Base-by-base conservation (phyloP, 2,113 vertebrate species). In the Dromiciops gliroides region DNA sequence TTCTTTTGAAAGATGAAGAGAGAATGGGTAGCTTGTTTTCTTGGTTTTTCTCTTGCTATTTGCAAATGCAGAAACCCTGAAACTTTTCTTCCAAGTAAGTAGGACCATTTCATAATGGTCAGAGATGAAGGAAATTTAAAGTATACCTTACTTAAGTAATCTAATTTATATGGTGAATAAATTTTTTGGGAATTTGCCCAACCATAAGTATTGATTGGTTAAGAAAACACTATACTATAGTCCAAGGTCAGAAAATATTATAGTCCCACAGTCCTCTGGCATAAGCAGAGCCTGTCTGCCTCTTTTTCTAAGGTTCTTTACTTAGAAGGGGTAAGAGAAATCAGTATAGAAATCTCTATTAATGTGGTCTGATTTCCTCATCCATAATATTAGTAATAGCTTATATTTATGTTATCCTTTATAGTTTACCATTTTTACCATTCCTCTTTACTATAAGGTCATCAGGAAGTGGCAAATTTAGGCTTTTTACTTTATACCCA, bases 261-360 rank as follows among this genome's bases (percentile, higher is more conserved):
- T 6, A 75, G 37, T 37, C 25, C 53, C 53, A 9, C 26, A 26
- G 8, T 60, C 56, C 56, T 1, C 56, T 60, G 26, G 28, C 28
- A 11, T 60, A 60, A 28, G 56, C 28, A 31, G 31, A 60, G 1
- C 31, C 10, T 75, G 14, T 67, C 37, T 75, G 37, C 16, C 60
- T 75, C 37, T 75, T 12, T n/a, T n/a, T 3, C 60, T 75, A 75
- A 75, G 19, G 19, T n/a, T 75, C 31, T 67, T 67, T 67, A 67
- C 89, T 51, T 90, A 91, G 93, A 90, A 93, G 89, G 90, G 19
- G n/a, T 95, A 24, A 93, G 88, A 47, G 92, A 23, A 92, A 0
- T 37, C 51, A 92, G 22, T 51, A 89, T 53, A 48, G 37, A 75
- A 44, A 90, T 56, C 93, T 50, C 93, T 94, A 49, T 50, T 90